Evolutionary conservation across 2,888 invertebrate species (phyloP).

Genomic region (Cyrtodaria siliqua): DNA sequence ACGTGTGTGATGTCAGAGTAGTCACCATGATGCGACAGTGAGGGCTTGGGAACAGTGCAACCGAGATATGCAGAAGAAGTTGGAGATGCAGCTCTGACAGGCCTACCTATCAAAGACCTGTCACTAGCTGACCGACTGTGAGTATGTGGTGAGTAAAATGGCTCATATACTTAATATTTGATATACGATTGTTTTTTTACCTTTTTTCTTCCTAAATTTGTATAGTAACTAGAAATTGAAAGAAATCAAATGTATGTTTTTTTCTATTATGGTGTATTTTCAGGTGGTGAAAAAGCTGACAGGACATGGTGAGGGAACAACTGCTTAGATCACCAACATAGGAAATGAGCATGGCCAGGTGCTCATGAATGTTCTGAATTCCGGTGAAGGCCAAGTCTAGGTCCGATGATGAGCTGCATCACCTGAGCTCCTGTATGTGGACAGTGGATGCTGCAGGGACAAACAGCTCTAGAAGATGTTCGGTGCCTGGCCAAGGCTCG

Average conservation of each 20-base stretch:
- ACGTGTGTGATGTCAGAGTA: too few relatives aligned
- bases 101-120: constrained; percentile 22
- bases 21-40: constrained; percentile 53
- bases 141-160: constrained; percentile 15
- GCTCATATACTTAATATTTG: too few relatives aligned
- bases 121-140: constrained; percentile 51
- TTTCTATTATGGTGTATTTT: background rate
- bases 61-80: constrained; percentile 33
- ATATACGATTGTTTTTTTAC: too few relatives aligned
- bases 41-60: constrained; percentile 64
- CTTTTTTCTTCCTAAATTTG: too few relatives aligned
- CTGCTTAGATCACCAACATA: constrained; percentile 68
- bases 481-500: constrained; percentile 4
- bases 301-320: constrained; percentile 55
- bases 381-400: constrained; percentile 56
- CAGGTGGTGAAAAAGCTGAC: constrained; percentile 59
- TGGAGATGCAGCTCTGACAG: constrained; percentile 63
- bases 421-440: constrained; percentile 70
- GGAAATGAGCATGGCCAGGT: constrained; percentile 72
- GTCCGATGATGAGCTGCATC: constrained; percentile 55
- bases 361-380: constrained; percentile 64
- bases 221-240: too few relatives aligned
- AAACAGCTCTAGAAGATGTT: constrained; percentile 3
- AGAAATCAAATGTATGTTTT: too few relatives aligned
- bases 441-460: constrained; percentile 68